Base-by-base conservation (phyloP, 2,888 invertebrate species). In the Ennomos fuscantarius region DNA sequence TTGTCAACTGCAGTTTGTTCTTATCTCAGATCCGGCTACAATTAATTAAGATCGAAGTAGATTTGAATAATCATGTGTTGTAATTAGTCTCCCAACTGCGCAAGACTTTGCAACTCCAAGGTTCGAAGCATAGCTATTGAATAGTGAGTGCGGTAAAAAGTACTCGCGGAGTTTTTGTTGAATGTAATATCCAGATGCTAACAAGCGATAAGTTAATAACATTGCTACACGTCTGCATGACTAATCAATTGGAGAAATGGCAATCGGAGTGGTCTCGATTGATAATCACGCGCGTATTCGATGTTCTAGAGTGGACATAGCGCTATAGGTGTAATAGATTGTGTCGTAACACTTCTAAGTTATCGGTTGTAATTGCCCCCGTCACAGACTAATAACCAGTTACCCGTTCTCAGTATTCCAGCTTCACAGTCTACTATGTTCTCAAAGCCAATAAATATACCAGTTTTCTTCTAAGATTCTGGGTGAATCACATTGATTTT, bases 161-260 rank as follows among this genome's bases (percentile, higher is more conserved):
- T 54, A 42, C 43, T 48, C 42, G 44, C 35, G 9, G 44, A 46
- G 50, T 50, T 57, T 65, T 63, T 62, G 55, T 49, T 51, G 46
- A 50, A 55, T 46, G 65, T 66, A 66, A 68, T 65, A 66, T 73
- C 65, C 67, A 72, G 73, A 72, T 74, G 72, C 67, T 76, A 70
- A 76, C 66, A 57, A 69, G 57, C 60, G 78, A 74, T 76, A 74
- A 72, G 65, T 71, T 69, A 72, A 72, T 69, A 73, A 69, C 66
- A 74, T 75, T 73, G 73, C 69, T 68, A 66, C 74, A 76, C 65
- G 69, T 72, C 70, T 68, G 70, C 69, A 72, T 73, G 72, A 73
- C 69, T 70, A 71, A 71, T 74, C 69, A 66, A 73, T 74, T 71
- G 73, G 72, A 75, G 76, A 79, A 78, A 78, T 74, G 72, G 70